phyloP scores from a whole-genome alignment of 2,113 vertebrate genomes.

The Corythoichthys haematopterus region DNA sequence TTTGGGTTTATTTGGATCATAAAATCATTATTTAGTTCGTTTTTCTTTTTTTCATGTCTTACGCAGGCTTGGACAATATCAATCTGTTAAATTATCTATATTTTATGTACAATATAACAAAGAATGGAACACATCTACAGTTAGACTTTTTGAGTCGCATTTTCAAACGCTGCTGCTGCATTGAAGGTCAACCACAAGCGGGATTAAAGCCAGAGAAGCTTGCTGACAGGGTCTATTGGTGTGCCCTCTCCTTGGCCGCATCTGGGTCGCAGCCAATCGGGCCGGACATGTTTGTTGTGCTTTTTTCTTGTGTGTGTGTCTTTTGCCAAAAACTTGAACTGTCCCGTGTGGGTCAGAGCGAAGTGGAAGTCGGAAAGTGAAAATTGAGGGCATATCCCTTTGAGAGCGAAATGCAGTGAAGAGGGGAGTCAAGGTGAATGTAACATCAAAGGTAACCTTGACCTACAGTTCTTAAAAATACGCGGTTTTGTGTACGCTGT shows the following conservation, averaged over 20 bases:
- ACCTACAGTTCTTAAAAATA: background rate
- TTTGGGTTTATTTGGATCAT: no score
- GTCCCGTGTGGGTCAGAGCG: slow-evolving; percentile 34
- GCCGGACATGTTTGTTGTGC: slow-evolving; percentile 3
- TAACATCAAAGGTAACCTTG: slow-evolving; percentile 31
- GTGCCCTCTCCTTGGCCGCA: slow-evolving; percentile 32
- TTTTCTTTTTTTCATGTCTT: background rate
- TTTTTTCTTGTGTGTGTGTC: background rate
- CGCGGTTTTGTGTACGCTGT: no score
- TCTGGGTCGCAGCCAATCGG: slow-evolving; percentile 30
- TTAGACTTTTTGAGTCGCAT: slow-evolving; percentile 20
- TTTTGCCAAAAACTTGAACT: slow-evolving; percentile 24
- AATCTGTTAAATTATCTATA: background rate
- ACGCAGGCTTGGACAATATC: background rate
- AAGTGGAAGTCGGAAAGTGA: slow-evolving; percentile 42
- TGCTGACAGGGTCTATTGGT: slow-evolving; percentile 39
- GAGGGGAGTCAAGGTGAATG: slow-evolving; percentile 32
- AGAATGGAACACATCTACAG: background rate
- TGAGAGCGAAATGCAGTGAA: slow-evolving; percentile 21
- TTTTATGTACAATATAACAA: background rate
- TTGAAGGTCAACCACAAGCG: slow-evolving; percentile 27
- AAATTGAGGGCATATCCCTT: slow-evolving; percentile 14
- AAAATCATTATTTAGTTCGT: no score
- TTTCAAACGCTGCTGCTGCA: slow-evolving; percentile 19
- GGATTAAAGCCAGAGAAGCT: slow-evolving; percentile 39